Evolutionary conservation across 2,888 invertebrate species (phyloP).

Genomic region (Hypomecis punctinalis): DNA sequence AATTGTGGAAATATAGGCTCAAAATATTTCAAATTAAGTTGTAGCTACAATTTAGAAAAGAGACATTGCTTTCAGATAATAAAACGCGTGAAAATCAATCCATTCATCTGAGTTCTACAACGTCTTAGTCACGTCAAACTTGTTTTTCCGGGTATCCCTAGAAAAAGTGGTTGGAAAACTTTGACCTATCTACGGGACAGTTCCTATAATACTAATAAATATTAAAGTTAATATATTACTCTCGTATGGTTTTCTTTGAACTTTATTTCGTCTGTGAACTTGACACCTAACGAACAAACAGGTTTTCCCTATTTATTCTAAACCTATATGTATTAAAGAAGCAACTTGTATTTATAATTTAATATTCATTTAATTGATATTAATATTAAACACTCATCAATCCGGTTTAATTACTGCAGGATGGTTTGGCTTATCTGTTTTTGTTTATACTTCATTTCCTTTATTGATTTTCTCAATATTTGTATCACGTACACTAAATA

Average conservation of each 20-base stretch:
- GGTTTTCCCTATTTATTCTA: slow-evolving; percentile 18
- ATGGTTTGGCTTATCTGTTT: background rate
- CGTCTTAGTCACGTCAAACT: no score
- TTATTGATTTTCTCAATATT: background rate
- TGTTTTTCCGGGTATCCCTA: no score
- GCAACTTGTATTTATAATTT: background rate
- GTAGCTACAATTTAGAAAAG: no score
- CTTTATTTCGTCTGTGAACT: slow-evolving; percentile 6
- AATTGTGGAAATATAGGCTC: no score
- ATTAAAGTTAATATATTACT: no score
- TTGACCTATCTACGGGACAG: background rate
- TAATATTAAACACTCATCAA: slow-evolving; percentile 3
- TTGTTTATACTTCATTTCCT: slow-evolving; percentile 3
- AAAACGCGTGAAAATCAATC: no score
- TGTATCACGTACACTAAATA: background rate
- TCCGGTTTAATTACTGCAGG: background rate
- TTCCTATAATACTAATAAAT: background rate
- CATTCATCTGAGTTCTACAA: no score
- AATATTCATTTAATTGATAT: background rate
- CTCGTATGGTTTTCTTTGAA: background rate
- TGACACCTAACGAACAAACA: background rate
- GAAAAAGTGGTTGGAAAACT: no score
- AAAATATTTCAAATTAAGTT: no score
- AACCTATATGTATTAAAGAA: background rate
- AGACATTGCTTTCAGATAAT: no score